Evolutionary conservation across 2,797 vertebrate species (phyloP), one percentile per base, ranked within the genome.

Genomic region (Myotis planiceps): DNA sequence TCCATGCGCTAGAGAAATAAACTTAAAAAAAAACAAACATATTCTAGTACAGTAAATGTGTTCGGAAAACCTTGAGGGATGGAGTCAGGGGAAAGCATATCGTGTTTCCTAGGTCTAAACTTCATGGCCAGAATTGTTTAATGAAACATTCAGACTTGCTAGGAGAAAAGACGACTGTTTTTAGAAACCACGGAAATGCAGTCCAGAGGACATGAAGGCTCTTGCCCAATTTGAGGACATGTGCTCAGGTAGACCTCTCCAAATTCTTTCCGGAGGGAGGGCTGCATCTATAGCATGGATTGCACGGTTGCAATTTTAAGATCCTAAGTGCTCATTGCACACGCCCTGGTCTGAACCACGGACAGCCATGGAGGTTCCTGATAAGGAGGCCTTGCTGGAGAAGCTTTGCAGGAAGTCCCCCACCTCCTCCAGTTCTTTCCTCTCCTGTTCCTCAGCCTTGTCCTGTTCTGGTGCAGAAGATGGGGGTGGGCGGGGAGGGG

Each of bases 331-430:
- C 18, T 45, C 10, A 32, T 32, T 60, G 29, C 32, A 32, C 58
- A 14, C 4, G 1, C 13, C 27, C 27, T 60, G 58, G 27, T 60
- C 58, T 60, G 58, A 60, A 27, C 58, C 8, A 12, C 14, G 4
- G 10, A 18, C 2, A 0, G 3, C 21, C 12, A 37, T 12, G 2
- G 25, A 34, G 25, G 12, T 8, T 29, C 42, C 9, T 3, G 6
- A 18, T 0, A 1, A 29, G 27, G 10, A 6, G 13, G 6, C 19
- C 21, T 12, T 8, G 6, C 72, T 32, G 2, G 32, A 19, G 4
- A 27, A 5, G 27, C 51, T 58, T 60, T 15, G 12, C 14, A 18
- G 27, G 9, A 16, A 14, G 14, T 8, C 32, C 42, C 0, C 0
- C 2, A 1, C 9, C 9, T 23, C 2, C 25, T 34, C n/a, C 6